phyloP scores from a whole-genome alignment of 2,888 invertebrate genomes.

The Corythucha ciliata region DNA sequence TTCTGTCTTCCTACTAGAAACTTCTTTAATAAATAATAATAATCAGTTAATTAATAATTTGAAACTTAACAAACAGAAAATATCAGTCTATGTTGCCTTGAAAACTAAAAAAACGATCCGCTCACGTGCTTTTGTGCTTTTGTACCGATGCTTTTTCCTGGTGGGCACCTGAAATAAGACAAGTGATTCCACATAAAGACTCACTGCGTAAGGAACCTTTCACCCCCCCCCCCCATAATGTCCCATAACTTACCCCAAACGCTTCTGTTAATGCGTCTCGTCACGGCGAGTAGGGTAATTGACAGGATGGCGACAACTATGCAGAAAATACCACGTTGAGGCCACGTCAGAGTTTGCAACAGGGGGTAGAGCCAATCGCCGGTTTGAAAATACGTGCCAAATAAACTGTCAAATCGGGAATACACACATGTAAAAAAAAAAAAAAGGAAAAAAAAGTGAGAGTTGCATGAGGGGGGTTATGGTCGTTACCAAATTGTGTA shows the following conservation, averaged over 20 bases:
- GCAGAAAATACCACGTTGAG: conserved; percentile 39
- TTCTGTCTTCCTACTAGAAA: too few species aligned
- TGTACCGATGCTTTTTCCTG: too few species aligned
- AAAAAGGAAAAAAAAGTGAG: background rate
- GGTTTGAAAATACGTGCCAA: conserved; percentile 45
- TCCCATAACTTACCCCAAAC: conserved; percentile 35
- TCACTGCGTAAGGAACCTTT: too few species aligned
- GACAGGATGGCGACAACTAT: conserved; percentile 17
- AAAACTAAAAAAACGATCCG: too few species aligned
- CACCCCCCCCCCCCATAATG: too few species aligned
- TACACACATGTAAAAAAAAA: background rate
- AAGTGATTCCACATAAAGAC: too few species aligned
- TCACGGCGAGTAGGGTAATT: conserved; percentile 21
- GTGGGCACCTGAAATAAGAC: too few species aligned
- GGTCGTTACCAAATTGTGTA: conserved; percentile 34
- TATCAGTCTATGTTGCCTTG: too few species aligned
- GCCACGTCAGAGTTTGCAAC: conserved; percentile 48
- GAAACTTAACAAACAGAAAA: too few species aligned
- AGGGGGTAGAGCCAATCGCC: conserved; percentile 48
- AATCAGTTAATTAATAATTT: too few species aligned
- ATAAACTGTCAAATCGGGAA: conserved; percentile 36
- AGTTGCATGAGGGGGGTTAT: background rate
- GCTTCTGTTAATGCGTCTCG: conserved; percentile 21
- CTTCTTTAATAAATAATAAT: too few species aligned
- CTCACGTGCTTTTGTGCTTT: too few species aligned